Evolutionary conservation across 2,888 invertebrate species (phyloP).

Genomic region (Digitonthophagus gazella): DNA sequence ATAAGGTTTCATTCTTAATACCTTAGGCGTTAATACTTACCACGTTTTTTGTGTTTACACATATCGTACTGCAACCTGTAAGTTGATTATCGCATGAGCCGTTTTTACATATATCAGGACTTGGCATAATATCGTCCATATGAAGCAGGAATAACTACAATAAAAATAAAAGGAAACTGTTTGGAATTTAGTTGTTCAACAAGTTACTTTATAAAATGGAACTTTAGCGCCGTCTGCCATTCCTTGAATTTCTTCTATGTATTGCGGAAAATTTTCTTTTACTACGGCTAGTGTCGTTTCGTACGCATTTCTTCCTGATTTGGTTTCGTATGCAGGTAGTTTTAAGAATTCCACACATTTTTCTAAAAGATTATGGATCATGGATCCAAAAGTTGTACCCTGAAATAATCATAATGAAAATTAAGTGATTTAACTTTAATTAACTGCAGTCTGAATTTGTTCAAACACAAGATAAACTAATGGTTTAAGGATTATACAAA

Average conservation of each 20-base stretch:
- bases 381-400: slow-evolving; percentile 75
- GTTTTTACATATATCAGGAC: slow-evolving; percentile 51
- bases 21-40: neutral
- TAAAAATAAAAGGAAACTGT: neutral
- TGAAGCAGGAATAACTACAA: slow-evolving; percentile 78
- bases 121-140: slow-evolving; percentile 76
- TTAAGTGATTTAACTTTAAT: too few species aligned
- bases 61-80: slow-evolving; percentile 39
- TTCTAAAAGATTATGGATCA: slow-evolving; percentile 70
- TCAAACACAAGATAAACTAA: too few species aligned
- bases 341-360: slow-evolving; percentile 62
- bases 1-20: neutral
- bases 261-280: slow-evolving; percentile 73
- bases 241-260: slow-evolving; percentile 78
- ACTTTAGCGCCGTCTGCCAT: slow-evolving; percentile 83
- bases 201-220: slow-evolving; percentile 75
- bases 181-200: neutral
- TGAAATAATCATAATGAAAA: slow-evolving; percentile 47
- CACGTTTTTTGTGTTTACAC: slow-evolving; percentile 18
- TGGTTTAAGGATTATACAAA: too few species aligned
- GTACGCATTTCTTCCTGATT: slow-evolving; percentile 68
- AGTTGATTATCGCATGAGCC: slow-evolving; percentile 62
- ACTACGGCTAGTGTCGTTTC: slow-evolving; percentile 71
- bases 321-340: slow-evolving; percentile 67
- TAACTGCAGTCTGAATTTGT: too few species aligned